Conservation (phyloP, 2,797 vertebrate species). For the Cheirogaleus major region DNA sequence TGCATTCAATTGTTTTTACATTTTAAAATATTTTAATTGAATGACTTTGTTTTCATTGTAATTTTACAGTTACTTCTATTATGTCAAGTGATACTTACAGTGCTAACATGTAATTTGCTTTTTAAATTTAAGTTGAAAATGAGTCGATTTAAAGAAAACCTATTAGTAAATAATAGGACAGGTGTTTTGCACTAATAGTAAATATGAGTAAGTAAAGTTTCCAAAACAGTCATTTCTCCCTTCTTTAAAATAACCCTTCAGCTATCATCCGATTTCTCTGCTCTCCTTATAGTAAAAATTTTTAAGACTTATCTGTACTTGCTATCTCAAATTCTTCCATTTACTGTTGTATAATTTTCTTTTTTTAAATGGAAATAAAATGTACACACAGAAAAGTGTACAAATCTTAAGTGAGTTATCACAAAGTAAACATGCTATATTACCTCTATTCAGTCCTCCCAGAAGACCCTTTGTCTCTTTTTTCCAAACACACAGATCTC, state of each 20-base stretch:
- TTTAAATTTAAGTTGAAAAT: background rate
- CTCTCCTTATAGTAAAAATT: background rate
- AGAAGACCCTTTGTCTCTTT: background rate
- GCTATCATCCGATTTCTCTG: background rate
- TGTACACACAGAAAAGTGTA: background rate
- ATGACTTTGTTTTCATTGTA: background rate
- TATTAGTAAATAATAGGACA: background rate
- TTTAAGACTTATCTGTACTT: background rate
- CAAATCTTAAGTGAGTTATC: background rate
- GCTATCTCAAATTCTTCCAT: background rate
- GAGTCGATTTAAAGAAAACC: background rate
- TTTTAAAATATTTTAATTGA: background rate
- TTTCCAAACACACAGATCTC: background rate
- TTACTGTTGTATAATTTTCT: background rate
- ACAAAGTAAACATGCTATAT: background rate
- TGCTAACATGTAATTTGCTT: background rate
- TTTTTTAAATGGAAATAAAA: background rate
- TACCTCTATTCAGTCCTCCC: background rate
- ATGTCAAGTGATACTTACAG: background rate
- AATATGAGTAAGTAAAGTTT: slow-evolving; percentile 22
- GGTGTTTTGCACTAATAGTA: background rate
- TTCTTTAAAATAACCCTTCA: background rate
- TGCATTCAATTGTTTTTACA: background rate
- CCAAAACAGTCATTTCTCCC: background rate
- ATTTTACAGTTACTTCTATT: background rate